Base-by-base conservation (phyloP, 2,888 invertebrate genomes). In the Gymnocheta viridis region DNA sequence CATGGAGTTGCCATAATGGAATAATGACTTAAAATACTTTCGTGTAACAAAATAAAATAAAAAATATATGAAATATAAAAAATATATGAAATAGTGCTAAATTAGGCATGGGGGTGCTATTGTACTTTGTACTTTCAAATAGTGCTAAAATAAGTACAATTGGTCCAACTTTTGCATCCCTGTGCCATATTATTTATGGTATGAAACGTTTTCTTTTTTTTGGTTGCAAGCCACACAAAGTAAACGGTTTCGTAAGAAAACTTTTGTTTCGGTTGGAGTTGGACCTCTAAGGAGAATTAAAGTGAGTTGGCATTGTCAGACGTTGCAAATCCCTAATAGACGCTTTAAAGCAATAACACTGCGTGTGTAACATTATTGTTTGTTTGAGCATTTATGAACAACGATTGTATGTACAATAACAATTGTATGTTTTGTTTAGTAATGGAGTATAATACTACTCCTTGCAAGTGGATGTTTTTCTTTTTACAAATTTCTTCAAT, bases 181-280 rank as follows among this genome's bases (percentile, higher is more conserved):
- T n/a, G n/a, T n/a, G n/a, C n/a, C n/a, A n/a, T n/a, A n/a, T n/a
- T n/a, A 32, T 66, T 66, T 66, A 3, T 49, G 27, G 58, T 66
- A 19, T 73, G 38, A 62, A 54, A 51, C 14, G 4, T 41, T 38
- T 9, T 41, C n/a, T 41, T 3, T 38, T 38, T 12, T 60, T 58
- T 47, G 14, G 27, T 78, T 69, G 60, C 49, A 69, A 60, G 19
- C 69, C n/a, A 49, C 9, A 38, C 49, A 35, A 51, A 49, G 41
- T 2, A 54, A 70, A 49, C n/a, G 22, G 22, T 32, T 60, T 24
- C 38, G 6, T 2, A 32, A 32, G 17, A 47, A 67, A 27, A 17
- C 19, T 35, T 44, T 77, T 58, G 19, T 49, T 69, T 24, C 22
- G 24, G 67, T 60, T 78, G 24, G 27, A 69, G 38, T 69, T 74